Evolutionary conservation across 2,888 invertebrate genomes (phyloP).

Genomic region (Sinodicranocentrus sp.): DNA sequence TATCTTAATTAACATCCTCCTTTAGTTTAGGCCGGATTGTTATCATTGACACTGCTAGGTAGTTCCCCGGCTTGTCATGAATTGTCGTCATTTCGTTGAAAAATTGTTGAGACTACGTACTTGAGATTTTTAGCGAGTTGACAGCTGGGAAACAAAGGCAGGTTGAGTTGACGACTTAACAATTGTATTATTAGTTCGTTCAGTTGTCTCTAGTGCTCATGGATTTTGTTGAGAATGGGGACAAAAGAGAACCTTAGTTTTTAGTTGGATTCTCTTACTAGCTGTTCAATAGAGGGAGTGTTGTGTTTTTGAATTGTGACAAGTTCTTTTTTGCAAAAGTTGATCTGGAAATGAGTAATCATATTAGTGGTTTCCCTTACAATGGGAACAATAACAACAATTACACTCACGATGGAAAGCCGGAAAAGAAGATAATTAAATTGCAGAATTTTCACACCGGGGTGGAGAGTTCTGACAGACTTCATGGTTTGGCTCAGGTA

Average conservation of each 20-base stretch:
- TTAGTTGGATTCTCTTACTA: too few species aligned
- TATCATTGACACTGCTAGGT: neutral
- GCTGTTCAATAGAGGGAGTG: too few species aligned
- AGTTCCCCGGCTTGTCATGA: neutral
- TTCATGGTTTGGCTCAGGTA: slow-evolving; percentile 56
- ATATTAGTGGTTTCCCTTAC: neutral
- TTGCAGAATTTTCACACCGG: slow-evolving; percentile 65
- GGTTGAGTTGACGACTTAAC: neutral
- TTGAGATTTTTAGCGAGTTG: neutral
- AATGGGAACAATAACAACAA: neutral
- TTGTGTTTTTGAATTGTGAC: neutral
- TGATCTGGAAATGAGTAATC: slow-evolving; percentile 1
- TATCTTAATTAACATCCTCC: too few species aligned
- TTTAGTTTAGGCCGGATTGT: too few species aligned
- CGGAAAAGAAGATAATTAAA: slow-evolving; percentile 66
- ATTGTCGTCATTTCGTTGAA: neutral
- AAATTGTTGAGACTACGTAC: neutral
- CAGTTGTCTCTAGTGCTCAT: neutral
- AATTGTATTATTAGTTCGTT: neutral
- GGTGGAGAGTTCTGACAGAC: slow-evolving; percentile 70
- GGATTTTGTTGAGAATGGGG: too few species aligned
- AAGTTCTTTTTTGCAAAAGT: neutral
- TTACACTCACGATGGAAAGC: slow-evolving; percentile 37
- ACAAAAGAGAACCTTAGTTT: too few species aligned
- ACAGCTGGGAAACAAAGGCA: neutral